Conservation (phyloP, 2,113 vertebrate genomes). For the Anguilla japonica region DNA sequence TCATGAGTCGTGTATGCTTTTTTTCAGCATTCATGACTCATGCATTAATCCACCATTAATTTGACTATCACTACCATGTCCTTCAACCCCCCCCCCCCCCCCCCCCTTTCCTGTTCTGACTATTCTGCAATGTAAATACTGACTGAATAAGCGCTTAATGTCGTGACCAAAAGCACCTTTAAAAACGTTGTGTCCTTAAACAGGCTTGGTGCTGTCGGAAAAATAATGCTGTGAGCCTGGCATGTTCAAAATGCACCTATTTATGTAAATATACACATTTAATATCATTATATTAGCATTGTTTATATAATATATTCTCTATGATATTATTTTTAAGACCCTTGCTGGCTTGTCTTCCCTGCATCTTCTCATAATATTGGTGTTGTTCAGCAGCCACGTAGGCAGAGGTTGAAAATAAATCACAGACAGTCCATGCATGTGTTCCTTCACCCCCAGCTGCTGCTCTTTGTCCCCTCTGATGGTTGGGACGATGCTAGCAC, state of each 20-base stretch:
- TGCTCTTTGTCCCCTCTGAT: neutral
- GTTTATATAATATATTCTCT: no score
- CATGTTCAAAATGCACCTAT: neutral
- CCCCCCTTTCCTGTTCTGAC: no score
- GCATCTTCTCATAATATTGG: neutral
- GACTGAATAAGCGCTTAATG: no score
- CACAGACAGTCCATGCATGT: neutral
- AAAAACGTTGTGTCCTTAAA: neutral
- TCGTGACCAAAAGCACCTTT: neutral
- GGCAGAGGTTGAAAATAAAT: neutral
- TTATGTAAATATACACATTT: no score
- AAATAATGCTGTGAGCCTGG: neutral
- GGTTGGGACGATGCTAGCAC: neutral
- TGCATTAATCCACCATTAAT: neutral
- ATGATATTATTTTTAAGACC: neutral
- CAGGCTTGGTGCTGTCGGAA: neutral
- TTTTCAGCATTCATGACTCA: conserved; percentile 5
- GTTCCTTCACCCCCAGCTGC: neutral
- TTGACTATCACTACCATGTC: neutral
- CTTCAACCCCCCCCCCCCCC: neutral
- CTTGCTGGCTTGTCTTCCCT: neutral
- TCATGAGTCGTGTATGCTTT: neutral
- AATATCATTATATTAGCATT: no score
- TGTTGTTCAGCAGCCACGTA: neutral
- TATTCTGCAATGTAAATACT: no score